Conservation (phyloP, 2,797 vertebrate species). For the Sitta carolinensis region DNA sequence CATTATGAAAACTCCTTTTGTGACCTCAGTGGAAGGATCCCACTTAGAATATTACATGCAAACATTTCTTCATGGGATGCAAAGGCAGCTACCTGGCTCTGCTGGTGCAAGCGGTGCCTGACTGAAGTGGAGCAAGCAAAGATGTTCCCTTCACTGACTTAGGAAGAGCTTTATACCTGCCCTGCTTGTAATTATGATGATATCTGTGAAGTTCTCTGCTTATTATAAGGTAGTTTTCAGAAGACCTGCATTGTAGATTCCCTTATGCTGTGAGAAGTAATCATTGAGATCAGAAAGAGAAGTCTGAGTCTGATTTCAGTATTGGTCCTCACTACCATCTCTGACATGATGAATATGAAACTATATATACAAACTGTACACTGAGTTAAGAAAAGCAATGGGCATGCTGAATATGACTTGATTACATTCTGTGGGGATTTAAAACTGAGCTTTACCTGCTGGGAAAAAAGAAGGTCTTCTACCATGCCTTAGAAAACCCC, state of each 20-base stretch:
- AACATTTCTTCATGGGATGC: not conserved
- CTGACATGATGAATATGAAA: not conserved
- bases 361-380: not conserved
- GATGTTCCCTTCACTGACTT: not conserved
- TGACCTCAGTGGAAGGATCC: not conserved
- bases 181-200: not conserved
- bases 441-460: not conserved
- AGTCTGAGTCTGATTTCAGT: not conserved
- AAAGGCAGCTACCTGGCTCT: not conserved
- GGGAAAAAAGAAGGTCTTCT: not conserved
- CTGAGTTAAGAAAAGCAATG: not conserved
- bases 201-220: not conserved
- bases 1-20: not conserved
- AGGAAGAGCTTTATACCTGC: not conserved
- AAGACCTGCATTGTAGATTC: not conserved
- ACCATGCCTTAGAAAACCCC: not conserved
- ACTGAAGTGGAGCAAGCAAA: not conserved
- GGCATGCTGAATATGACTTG: not conserved
- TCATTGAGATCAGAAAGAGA: not conserved
- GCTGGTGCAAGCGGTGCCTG: not conserved
- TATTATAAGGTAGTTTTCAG: not conserved
- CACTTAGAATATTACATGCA: not conserved
- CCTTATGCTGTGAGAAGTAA: not conserved
- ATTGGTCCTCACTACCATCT: not conserved
- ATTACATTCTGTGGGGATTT: not conserved